These are phyloP conservation scores for Distichodus sexfasciatus DNA, from an alignment of 2,797 vertebrate species.

Conservation along the genomic window DNA sequence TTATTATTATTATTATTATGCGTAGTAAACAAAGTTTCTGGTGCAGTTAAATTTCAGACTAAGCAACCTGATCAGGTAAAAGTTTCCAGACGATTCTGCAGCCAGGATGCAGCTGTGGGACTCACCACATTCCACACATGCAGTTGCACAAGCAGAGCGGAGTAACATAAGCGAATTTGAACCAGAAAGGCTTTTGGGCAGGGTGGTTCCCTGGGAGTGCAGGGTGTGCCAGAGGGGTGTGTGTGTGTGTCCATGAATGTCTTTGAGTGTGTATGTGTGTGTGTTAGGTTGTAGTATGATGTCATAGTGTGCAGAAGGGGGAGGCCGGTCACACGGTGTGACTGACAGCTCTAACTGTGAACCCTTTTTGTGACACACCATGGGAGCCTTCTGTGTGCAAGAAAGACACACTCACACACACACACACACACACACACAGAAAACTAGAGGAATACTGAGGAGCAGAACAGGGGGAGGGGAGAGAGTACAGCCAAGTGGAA, in stretches of 20 bases:
- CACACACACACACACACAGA: background rate
- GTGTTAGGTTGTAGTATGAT: slow-evolving; percentile 22
- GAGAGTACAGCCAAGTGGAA: background rate
- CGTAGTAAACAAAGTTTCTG: no score
- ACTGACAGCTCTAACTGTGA: slow-evolving; percentile 38
- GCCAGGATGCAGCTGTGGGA: no score
- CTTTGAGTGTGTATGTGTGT: slow-evolving; percentile 8
- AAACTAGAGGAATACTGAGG: background rate
- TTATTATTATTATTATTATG: no score
- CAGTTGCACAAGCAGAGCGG: no score
- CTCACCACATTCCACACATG: no score
- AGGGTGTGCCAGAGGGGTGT: background rate
- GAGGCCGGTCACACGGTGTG: slow-evolving; percentile 8
- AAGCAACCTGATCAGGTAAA: no score
- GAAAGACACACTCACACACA: background rate
- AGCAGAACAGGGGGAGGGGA: background rate
- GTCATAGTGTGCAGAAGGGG: slow-evolving; percentile 32
- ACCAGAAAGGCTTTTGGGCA: no score
- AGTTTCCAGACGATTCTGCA: no score
- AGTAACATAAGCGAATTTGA: no score
- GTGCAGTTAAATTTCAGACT: no score
- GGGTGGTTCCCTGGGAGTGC: background rate
- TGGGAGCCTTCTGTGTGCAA: slow-evolving; percentile 29
- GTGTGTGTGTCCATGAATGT: slow-evolving; percentile 31
- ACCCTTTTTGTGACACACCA: slow-evolving; percentile 34